Evolutionary conservation across 1,140 invertebrate species (phyloP).

Genomic region (Amphibalanus amphitrite): DNA sequence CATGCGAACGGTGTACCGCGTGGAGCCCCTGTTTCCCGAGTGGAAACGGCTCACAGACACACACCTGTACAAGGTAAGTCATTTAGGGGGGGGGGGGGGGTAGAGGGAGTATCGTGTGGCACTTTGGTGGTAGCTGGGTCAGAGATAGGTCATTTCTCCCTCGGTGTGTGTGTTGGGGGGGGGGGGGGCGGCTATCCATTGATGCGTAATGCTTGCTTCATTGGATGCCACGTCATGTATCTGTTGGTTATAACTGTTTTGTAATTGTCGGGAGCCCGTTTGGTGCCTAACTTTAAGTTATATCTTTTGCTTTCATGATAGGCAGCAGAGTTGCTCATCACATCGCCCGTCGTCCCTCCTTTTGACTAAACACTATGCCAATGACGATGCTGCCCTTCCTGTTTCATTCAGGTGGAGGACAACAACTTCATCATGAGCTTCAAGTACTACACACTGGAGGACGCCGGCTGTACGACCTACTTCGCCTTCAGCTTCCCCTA

Average conservation of each 20-base stretch:
- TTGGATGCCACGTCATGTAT: neutral
- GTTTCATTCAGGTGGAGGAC: constrained; percentile 38
- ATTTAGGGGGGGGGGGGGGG: too few relatives aligned
- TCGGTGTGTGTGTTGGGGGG: too few relatives aligned
- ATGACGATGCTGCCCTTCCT: constrained; percentile 23
- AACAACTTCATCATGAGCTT: constrained; percentile 62
- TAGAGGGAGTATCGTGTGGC: too few relatives aligned
- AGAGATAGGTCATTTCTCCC: too few relatives aligned
- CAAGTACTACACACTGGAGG: constrained; percentile 52
- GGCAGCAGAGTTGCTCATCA: constrained; percentile 26
- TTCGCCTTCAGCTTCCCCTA: constrained; percentile 87
- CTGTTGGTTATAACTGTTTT: neutral
- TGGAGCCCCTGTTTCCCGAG: neutral
- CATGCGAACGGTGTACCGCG: constrained; percentile 53
- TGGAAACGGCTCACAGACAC: neutral
- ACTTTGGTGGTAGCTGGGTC: too few relatives aligned
- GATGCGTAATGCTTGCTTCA: too few relatives aligned
- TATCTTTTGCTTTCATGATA: constrained; percentile 37
- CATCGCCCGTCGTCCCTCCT: neutral
- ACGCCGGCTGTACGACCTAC: constrained; percentile 51
- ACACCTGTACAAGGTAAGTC: constrained; percentile 2
- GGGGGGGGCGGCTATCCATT: too few relatives aligned
- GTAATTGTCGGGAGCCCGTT: neutral
- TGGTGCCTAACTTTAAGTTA: neutral
- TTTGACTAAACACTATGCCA: neutral